A percentile compares a stretch with the other conserved stretches of the same genome.
phyloP scores from a whole-genome alignment of 1,140 invertebrate species.

The Caenorhabditis brenneri region DNA sequence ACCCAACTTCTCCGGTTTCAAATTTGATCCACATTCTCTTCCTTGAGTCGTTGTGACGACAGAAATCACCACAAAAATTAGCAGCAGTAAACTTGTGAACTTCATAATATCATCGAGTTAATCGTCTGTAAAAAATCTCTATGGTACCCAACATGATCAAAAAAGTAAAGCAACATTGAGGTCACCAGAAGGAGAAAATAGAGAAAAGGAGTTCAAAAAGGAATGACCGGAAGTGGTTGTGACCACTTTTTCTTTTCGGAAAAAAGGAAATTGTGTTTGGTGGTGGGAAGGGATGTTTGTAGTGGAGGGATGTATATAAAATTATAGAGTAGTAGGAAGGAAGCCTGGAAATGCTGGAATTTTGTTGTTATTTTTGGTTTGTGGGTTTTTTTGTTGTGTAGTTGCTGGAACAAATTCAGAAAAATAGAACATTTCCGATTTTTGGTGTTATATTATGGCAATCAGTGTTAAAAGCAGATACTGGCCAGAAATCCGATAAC shows the following conservation, averaged over 20 bases:
- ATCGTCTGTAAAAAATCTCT: background rate
- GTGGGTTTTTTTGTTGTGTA: too few relatives aligned
- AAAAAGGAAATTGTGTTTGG: too few relatives aligned
- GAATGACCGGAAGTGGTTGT: slow-evolving; percentile 21
- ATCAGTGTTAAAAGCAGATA: too few relatives aligned
- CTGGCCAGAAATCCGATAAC: too few relatives aligned
- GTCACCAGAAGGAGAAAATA: background rate
- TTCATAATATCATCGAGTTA: slow-evolving; percentile 12
- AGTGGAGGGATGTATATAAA: too few relatives aligned
- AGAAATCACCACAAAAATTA: background rate
- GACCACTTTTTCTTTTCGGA: background rate
- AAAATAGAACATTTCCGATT: too few relatives aligned
- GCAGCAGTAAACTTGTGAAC: background rate
- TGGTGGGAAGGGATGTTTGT: too few relatives aligned
- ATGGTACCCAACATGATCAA: background rate
- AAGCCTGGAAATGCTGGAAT: too few relatives aligned
- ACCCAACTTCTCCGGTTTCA: slow-evolving; percentile 13
- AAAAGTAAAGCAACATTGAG: background rate
- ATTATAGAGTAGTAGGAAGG: too few relatives aligned
- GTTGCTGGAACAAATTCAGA: too few relatives aligned
- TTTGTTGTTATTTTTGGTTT: too few relatives aligned
- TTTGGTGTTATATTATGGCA: too few relatives aligned
- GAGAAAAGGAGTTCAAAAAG: background rate
- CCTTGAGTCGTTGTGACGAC: background rate
- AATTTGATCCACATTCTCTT: background rate